Evolutionary conservation across 2,113 vertebrate genomes (phyloP).

Genomic region (Oncorhynchus nerka): DNA sequence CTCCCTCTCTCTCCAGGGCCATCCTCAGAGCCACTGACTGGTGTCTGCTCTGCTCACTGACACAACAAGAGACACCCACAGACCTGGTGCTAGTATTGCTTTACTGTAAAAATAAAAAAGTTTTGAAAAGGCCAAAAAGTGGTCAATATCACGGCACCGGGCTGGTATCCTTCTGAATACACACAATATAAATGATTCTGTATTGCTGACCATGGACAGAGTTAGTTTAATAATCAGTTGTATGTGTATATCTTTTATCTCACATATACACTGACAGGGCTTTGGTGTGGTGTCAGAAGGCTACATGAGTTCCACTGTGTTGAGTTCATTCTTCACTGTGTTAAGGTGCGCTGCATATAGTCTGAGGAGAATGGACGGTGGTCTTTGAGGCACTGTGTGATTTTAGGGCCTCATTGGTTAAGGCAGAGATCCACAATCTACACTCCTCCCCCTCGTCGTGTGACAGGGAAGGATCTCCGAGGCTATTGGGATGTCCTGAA

Average conservation of each 20-base stretch:
- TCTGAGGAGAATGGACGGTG: background rate
- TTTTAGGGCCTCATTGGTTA: slow-evolving; percentile 54
- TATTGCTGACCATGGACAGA: background rate
- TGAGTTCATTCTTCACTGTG: background rate
- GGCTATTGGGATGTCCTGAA: slow-evolving; percentile 37
- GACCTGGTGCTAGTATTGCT: background rate
- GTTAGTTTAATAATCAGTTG: background rate
- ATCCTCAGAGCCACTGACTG: background rate
- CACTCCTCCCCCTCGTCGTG: slow-evolving; percentile 24
- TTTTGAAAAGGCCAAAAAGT: background rate
- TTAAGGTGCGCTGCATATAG: background rate
- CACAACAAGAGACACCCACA: background rate
- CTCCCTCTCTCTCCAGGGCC: slow-evolving; percentile 6
- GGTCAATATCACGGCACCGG: background rate
- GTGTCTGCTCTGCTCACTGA: too few species aligned
- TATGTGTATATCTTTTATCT: background rate
- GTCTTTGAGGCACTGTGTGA: slow-evolving; percentile 7
- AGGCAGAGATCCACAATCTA: slow-evolving; percentile 14
- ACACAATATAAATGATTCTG: background rate
- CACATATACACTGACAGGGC: background rate
- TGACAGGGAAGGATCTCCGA: slow-evolving; percentile 38
- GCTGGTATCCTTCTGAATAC: background rate
- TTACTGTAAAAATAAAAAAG: background rate
- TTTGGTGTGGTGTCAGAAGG: background rate
- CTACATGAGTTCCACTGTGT: background rate